Evolutionary conservation across 1,140 invertebrate species (phyloP).

Genomic region (Tetragnatha versicolor): DNA sequence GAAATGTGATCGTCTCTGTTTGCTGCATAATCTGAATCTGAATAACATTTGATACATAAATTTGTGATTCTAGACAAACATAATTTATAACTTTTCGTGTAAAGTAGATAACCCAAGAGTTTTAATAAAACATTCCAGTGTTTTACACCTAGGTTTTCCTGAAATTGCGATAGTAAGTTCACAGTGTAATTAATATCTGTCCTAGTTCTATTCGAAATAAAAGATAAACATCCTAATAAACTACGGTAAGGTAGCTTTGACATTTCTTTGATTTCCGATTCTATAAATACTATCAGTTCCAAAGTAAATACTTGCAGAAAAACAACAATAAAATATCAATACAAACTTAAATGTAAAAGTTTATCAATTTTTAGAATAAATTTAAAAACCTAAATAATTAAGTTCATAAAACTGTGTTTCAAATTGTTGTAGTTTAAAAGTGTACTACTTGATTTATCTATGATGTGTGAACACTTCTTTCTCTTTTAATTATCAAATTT

Average conservation of each 20-base stretch:
- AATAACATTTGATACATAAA: background rate
- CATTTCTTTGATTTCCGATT: background rate
- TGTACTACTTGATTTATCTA: too few relatives aligned
- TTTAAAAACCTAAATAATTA: too few relatives aligned
- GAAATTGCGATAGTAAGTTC: constrained; percentile 12
- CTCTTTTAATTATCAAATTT: too few relatives aligned
- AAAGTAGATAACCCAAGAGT: background rate
- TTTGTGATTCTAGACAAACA: background rate
- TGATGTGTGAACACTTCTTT: too few relatives aligned
- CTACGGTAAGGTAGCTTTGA: background rate
- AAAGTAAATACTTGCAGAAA: too few relatives aligned
- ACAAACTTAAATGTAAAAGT: too few relatives aligned
- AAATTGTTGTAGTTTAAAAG: too few relatives aligned
- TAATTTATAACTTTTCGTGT: constrained; percentile 2
- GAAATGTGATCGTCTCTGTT: background rate
- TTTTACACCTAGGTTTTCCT: background rate
- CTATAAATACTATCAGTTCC: too few relatives aligned
- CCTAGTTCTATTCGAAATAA: background rate
- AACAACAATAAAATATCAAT: too few relatives aligned
- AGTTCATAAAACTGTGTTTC: too few relatives aligned
- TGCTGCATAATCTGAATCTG: background rate
- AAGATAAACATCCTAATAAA: constrained; percentile 2
- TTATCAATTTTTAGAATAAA: too few relatives aligned
- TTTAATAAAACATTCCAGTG: constrained; percentile 6
- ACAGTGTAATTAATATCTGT: background rate